phyloP scores from a whole-genome alignment of 1,140 invertebrate species.

The Tetraneura akinire region DNA sequence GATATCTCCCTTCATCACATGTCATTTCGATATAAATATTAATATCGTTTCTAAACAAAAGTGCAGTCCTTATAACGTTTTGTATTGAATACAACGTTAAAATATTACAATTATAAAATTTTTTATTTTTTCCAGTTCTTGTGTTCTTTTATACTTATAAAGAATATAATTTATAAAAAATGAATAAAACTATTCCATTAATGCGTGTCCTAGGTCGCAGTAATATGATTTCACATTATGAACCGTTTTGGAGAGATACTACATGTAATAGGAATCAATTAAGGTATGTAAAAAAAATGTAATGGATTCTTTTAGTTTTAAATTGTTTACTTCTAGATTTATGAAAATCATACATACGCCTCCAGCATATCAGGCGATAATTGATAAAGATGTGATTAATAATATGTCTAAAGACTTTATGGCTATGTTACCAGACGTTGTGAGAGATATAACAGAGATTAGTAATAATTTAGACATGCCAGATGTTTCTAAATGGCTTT shows the following conservation, averaged over 20 bases:
- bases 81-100: too few species aligned
- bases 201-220: neutral
- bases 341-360: constrained; percentile 26
- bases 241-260: neutral
- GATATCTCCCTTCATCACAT: too few species aligned
- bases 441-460: constrained; percentile 76
- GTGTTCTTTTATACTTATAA: too few species aligned
- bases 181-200: constrained; percentile 2
- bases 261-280: neutral
- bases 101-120: too few species aligned
- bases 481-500: constrained; percentile 76
- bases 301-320: neutral
- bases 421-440: constrained; percentile 81
- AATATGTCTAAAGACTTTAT: constrained; percentile 84
- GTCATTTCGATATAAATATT: too few species aligned
- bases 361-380: constrained; percentile 62
- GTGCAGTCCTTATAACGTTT: too few species aligned
- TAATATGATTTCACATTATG: neutral
- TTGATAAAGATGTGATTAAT: constrained; percentile 67
- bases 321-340: neutral
- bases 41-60: too few species aligned
- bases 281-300: neutral
- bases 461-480: constrained; percentile 72
- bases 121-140: too few species aligned
- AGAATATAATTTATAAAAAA: neutral